These are phyloP conservation scores for Lomographa bimaculata DNA, from an alignment of 2,888 invertebrate genomes.

Conservation along the genomic window DNA sequence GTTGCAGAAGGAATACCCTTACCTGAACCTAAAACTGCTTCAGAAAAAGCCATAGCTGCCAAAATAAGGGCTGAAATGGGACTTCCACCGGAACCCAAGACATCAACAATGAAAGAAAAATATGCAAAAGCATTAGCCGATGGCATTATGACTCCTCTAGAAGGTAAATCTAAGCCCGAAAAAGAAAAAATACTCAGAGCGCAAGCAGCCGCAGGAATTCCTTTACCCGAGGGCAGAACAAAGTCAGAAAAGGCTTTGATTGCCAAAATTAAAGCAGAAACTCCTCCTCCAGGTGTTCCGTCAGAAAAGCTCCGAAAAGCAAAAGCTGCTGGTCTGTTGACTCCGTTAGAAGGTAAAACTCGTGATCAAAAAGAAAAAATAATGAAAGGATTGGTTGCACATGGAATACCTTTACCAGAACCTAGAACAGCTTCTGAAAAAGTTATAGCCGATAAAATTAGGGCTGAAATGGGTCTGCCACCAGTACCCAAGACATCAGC, in stretches of 20 bases:
- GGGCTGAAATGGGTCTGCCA: constrained; percentile 30
- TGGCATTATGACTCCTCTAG: too few relatives aligned
- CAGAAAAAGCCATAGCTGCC: constrained; percentile 31
- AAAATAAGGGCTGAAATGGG: constrained; percentile 31
- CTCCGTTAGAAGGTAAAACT: constrained; percentile 40
- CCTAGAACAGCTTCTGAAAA: constrained; percentile 25
- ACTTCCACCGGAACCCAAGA: constrained; percentile 35
- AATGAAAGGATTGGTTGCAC: constrained; percentile 34
- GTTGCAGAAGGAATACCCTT: constrained; percentile 37
- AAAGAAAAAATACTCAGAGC: too few relatives aligned
- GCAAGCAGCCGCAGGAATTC: too few relatives aligned
- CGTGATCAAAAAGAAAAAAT: constrained; percentile 36
- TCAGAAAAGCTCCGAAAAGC: constrained; percentile 30
- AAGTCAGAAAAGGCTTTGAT: too few relatives aligned
- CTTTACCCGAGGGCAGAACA: too few relatives aligned
- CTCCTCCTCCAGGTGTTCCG: background rate
- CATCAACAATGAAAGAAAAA: constrained; percentile 33
- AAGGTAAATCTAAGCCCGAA: too few relatives aligned
- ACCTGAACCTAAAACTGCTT: constrained; percentile 32
- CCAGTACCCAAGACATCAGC: constrained; percentile 32
- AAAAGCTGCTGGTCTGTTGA: constrained; percentile 28
- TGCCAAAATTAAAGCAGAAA: constrained; percentile 22
- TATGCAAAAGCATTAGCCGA: constrained; percentile 38
- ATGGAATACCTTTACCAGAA: constrained; percentile 30
- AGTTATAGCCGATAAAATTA: constrained; percentile 30